Conservation (phyloP, 92 coral and sea anemone genomes). For the Porites cylindrica region DNA sequence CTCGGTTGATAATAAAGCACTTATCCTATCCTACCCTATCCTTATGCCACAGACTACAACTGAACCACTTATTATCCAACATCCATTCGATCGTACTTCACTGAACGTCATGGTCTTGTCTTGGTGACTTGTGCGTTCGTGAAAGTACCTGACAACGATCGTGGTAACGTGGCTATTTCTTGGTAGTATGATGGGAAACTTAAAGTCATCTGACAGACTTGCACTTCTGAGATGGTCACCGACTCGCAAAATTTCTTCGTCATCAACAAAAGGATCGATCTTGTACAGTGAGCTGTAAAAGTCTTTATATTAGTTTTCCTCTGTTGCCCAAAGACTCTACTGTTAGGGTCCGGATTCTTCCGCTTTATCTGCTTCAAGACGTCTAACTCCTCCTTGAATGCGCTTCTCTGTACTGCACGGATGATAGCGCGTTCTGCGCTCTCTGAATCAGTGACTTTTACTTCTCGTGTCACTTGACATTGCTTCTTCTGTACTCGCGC, state of each 20-base stretch:
- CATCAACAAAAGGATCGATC: conserved; percentile 47
- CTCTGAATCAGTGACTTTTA: conserved; percentile 22
- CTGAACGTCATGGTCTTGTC: conserved; percentile 42
- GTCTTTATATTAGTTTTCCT: not conserved
- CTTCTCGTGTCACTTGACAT: not conserved
- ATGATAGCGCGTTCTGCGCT: conserved; percentile 1
- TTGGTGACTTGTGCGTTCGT: conserved; percentile 38
- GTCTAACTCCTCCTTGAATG: too few relatives aligned
- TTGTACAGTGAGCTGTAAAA: conserved; percentile 2
- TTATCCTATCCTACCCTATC: too few relatives aligned
- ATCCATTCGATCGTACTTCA: conserved; percentile 38
- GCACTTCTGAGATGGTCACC: too few relatives aligned
- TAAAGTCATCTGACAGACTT: too few relatives aligned
- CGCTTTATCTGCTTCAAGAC: too few relatives aligned
- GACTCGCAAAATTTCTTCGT: too few relatives aligned
- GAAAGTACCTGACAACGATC: conserved; percentile 34
- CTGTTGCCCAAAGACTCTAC: not conserved
- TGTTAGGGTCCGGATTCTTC: too few relatives aligned
- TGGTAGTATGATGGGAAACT: too few relatives aligned
- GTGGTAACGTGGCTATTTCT: too few relatives aligned
- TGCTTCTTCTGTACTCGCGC: not conserved
- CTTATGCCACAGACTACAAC: not conserved
- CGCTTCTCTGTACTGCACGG: not conserved
- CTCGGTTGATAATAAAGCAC: too few relatives aligned
- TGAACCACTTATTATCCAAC: conserved; percentile 38